Evolutionary conservation across 2,113 vertebrate genomes (phyloP).

Genomic region (Anhinga anhinga): DNA sequence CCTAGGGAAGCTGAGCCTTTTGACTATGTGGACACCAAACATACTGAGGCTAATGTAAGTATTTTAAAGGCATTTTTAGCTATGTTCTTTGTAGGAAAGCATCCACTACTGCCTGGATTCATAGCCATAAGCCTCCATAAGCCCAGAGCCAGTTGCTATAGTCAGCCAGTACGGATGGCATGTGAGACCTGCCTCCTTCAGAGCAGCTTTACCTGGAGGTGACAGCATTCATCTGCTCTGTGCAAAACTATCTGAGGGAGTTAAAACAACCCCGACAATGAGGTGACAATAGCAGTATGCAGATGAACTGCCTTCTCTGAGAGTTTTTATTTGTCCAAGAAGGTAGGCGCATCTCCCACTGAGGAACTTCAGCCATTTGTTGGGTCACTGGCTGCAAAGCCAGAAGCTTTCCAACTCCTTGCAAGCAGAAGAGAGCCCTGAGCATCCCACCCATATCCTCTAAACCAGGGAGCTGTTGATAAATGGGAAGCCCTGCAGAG

Average conservation of each 20-base stretch:
- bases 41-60: neutral
- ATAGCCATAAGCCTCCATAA: neutral
- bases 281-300: neutral
- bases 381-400: neutral
- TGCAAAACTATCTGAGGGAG: neutral
- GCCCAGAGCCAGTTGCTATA: neutral
- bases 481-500: neutral
- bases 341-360: neutral
- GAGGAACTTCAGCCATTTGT: neutral
- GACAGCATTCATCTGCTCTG: neutral
- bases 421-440: neutral
- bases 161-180: accelerated
- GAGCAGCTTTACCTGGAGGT: neutral
- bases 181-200: neutral
- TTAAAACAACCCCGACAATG: neutral
- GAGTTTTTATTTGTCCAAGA: neutral
- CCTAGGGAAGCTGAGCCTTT: neutral
- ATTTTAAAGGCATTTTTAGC: neutral
- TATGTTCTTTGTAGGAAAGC: neutral
- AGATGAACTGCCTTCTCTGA: neutral
- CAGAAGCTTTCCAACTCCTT: neutral
- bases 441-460: accelerated
- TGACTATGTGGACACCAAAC: accelerated
- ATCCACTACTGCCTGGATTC: neutral
- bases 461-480: neutral